Base-by-base conservation (phyloP, 2,888 invertebrate species). In the Melanophora roralis region DNA sequence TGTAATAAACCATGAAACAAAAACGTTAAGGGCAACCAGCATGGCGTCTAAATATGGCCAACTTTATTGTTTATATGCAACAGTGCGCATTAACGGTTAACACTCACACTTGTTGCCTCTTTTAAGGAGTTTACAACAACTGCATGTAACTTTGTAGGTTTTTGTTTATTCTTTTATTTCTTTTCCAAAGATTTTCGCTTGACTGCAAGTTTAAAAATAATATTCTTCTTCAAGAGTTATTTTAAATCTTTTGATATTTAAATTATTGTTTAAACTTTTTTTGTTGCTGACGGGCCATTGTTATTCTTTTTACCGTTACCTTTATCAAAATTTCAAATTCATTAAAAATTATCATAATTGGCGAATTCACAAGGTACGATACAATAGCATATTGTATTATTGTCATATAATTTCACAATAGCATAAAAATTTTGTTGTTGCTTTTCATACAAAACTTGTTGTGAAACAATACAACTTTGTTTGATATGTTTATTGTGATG, bases 1-100 rank as follows among this genome's bases (percentile, higher is more conserved):
- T n/a, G 32, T 21, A 53, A 32, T 11, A 12, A 38, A 57, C 16
- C 11, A 21, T 23, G 36, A 64, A 62, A 76, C 62, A 72, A 76
- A 67, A 51, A 32, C 67, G 59, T 62, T 49, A 34, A 12, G 49
- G 9, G n/a, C 9, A 32, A 60, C 57, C 81, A 80, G 80, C 69
- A 82, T 83, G 82, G 82, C 74, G 67, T 80, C 75, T 68, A 81
- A 82, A 83, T 83, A 83, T 83, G 82, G 82, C 82, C 82, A 83
- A 83, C 82, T 80, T 77, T 65, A 73, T 62, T 57, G 60, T 71
- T 49, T 36, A 49, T 67, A 65, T 69, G 71, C 71, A 71, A 34
- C 49, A 71, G 75, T 59, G 62, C 65, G 73, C 72, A 55, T 43
- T 49, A 55, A 8, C 7, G 47, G 47, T 43, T 67, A 32, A 55